phyloP scores from a whole-genome alignment of 2,888 invertebrate genomes.

The Drosophila tanythrix region DNA sequence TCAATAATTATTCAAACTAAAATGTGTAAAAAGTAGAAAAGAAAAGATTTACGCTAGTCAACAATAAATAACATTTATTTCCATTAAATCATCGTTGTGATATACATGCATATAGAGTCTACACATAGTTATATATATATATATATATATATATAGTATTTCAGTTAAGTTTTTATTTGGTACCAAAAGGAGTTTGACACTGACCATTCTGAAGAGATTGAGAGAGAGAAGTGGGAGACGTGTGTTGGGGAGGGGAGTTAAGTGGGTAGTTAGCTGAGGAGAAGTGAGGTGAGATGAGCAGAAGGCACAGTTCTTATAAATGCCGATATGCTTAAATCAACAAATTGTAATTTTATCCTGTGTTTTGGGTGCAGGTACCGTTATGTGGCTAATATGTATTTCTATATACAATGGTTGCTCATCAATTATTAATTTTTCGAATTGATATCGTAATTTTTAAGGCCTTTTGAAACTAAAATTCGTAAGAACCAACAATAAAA shows the following conservation, averaged over 20 bases:
- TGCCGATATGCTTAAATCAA: slow-evolving; percentile 46
- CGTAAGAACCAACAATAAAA: background rate
- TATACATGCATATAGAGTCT: slow-evolving; percentile 14
- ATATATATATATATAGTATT: background rate
- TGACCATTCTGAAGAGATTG: background rate
- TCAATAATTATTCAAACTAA: background rate
- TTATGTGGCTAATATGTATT: background rate
- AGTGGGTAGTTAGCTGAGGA: background rate
- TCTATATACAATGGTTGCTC: slow-evolving; percentile 1
- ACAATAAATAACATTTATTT: slow-evolving; percentile 65
- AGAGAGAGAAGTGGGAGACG: background rate
- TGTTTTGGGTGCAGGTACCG: slow-evolving; percentile 23
- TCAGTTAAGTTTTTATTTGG: slow-evolving; percentile 6
- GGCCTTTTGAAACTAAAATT: background rate
- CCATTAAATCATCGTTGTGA: slow-evolving; percentile 45
- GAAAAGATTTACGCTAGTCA: slow-evolving; percentile 43
- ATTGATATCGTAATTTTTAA: background rate
- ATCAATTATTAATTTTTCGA: background rate
- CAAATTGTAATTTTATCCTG: slow-evolving; percentile 23
- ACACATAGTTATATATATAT: slow-evolving; percentile 4
- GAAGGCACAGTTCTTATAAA: slow-evolving; percentile 64
- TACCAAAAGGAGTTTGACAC: slow-evolving; percentile 5
- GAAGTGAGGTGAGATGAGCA: background rate
- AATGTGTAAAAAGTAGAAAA: background rate
- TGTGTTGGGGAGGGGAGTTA: background rate